A percentile compares a stretch with the other conserved stretches of the same genome.
phyloP scores from a whole-genome alignment of 2,113 vertebrate genomes.

The Gambusia affinis region DNA sequence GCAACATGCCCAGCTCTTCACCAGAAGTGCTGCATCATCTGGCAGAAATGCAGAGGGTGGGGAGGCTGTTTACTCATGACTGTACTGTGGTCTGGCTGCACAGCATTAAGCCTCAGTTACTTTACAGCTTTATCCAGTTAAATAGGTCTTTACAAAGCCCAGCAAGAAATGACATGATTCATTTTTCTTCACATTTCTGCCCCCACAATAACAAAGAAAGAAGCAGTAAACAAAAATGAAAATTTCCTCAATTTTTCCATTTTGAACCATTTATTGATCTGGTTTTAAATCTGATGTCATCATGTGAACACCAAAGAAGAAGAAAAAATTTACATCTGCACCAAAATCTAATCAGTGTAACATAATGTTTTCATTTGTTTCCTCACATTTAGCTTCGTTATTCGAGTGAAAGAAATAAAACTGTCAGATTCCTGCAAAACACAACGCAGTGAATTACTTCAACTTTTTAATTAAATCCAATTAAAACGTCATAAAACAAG shows the following conservation, averaged over 20 bases:
- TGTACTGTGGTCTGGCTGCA: neutral
- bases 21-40: neutral
- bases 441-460: neutral
- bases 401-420: neutral
- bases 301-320: neutral
- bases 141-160: no score
- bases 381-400: neutral
- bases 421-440: neutral
- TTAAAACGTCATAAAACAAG: neutral
- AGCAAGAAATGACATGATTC: neutral
- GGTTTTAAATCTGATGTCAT: neutral
- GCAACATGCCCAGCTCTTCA: neutral
- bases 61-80: neutral
- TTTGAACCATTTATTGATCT: neutral
- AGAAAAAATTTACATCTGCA: neutral
- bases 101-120: neutral
- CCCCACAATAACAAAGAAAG: no score
- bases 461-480: no score
- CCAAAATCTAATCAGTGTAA: neutral
- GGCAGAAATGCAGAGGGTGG: neutral
- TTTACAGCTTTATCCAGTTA: neutral
- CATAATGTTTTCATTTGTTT: neutral
- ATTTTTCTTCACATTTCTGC: no score
- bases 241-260: no score
- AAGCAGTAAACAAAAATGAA: no score